Percentiles rank a stretch among this genome's conserved stretches.
Conservation (phyloP, 2,113 vertebrate genomes). For the Diphyllodes magnificus region DNA sequence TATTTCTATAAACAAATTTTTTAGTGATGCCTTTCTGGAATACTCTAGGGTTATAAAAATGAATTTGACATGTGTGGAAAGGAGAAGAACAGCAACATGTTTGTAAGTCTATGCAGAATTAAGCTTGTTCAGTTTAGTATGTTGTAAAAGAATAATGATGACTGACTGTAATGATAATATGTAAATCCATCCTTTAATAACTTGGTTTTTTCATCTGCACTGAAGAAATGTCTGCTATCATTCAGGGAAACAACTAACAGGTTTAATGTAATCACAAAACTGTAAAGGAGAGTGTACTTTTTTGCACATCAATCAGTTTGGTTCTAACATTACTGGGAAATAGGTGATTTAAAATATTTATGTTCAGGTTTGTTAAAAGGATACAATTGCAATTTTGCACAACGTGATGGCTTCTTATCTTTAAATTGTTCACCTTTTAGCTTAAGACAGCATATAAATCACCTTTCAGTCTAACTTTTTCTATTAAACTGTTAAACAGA, state of each 20-base stretch:
- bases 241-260: conserved; percentile 35
- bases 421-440: conserved; percentile 27
- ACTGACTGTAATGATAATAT: conserved; percentile 21
- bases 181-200: conserved; percentile 38
- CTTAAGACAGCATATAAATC: conserved; percentile 1
- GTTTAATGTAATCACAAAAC: conserved; percentile 19
- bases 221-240: conserved; percentile 21
- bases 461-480: not conserved
- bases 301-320: conserved; percentile 14
- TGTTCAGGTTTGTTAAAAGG: conserved; percentile 2
- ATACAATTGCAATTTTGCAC: conserved; percentile 47
- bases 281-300: not conserved
- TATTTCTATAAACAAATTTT: not conserved
- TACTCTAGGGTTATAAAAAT: not conserved
- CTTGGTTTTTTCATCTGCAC: not conserved
- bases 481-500: conserved; percentile 17
- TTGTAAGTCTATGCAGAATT: not conserved
- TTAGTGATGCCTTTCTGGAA: not conserved
- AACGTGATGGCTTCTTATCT: conserved; percentile 34
- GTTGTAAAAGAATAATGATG: not conserved
- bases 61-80: not conserved
- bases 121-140: not conserved
- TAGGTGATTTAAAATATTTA: conserved; percentile 30
- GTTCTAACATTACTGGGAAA: conserved; percentile 6
- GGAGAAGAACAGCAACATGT: not conserved